phyloP scores from a whole-genome alignment of 2,888 invertebrate species.

The Nycteola revayana region DNA sequence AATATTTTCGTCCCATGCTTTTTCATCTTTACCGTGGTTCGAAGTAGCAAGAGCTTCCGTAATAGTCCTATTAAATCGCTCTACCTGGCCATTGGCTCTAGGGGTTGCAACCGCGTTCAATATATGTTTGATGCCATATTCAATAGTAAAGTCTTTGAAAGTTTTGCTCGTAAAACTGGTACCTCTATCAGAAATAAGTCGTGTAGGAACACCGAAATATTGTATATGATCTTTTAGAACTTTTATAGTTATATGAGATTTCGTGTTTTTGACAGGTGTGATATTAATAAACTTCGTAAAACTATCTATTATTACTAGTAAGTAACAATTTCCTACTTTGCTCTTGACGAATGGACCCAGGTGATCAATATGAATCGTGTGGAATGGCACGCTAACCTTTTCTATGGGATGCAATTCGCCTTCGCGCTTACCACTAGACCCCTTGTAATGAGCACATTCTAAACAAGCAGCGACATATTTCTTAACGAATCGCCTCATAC shows the following conservation, averaged over 20 bases:
- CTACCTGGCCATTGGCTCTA: background rate
- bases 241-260: background rate
- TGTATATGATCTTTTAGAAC: background rate
- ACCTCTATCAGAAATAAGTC: conserved; percentile 1
- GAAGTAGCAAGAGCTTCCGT: background rate
- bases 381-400: conserved; percentile 1
- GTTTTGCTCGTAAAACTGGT: background rate
- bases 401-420: conserved; percentile 1
- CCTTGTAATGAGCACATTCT: conserved; percentile 5
- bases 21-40: background rate
- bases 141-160: background rate
- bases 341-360: background rate
- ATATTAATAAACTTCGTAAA: conserved; percentile 1
- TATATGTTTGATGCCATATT: background rate
- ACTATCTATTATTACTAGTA: conserved; percentile 1
- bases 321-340: background rate
- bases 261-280: background rate
- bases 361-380: conserved; percentile 2
- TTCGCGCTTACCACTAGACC: conserved; percentile 13
- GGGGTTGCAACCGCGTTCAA: conserved; percentile 1
- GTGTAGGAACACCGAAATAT: conserved; percentile 1
- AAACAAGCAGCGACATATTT: conserved; percentile 6
- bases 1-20: background rate
- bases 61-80: conserved; percentile 1
- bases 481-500: conserved; percentile 7